Conservation (phyloP, 1,140 invertebrate genomes). For the Leptinotarsa undecemlineata region DNA sequence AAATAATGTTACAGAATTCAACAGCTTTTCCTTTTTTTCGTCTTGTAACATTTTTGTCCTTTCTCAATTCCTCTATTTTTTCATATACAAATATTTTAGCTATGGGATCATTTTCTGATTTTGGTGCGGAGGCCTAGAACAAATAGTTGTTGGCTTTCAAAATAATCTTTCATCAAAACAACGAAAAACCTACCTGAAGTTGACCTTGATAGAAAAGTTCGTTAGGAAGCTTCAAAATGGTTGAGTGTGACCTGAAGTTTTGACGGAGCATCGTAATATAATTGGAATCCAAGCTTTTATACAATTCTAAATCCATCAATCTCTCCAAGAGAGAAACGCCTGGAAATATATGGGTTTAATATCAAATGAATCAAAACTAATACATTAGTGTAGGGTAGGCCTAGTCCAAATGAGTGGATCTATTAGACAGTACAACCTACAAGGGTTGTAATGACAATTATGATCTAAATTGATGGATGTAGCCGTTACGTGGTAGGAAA, state of each 20-base stretch:
- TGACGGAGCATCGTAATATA: constrained; percentile 50
- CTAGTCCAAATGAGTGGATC: too few relatives aligned
- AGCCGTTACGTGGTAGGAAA: too few relatives aligned
- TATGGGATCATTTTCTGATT: constrained; percentile 37
- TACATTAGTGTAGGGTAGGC: too few relatives aligned
- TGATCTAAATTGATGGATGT: too few relatives aligned
- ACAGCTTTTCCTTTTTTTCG: constrained; percentile 42
- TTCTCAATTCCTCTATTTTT: constrained; percentile 12
- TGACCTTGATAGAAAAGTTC: constrained; percentile 48
- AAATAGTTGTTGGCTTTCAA: neutral
- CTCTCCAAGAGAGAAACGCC: constrained; percentile 52
- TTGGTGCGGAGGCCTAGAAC: constrained; percentile 39
- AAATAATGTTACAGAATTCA: constrained; percentile 57
- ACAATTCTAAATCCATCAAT: constrained; percentile 44
- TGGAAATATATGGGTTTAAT: constrained; percentile 28
- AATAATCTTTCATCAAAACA: too few relatives aligned
- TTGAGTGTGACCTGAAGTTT: constrained; percentile 50
- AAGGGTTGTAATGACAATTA: too few relatives aligned
- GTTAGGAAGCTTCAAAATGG: constrained; percentile 50
- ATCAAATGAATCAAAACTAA: too few relatives aligned
- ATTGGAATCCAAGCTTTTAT: constrained; percentile 37
- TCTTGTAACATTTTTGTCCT: neutral
- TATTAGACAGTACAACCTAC: too few relatives aligned
- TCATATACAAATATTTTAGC: constrained; percentile 33
- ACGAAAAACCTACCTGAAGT: constrained; percentile 32